Percentiles rank a stretch among this genome's conserved stretches.
phyloP scores from a whole-genome alignment of 2,888 invertebrate genomes.

The Lasioglossum vierecki region DNA sequence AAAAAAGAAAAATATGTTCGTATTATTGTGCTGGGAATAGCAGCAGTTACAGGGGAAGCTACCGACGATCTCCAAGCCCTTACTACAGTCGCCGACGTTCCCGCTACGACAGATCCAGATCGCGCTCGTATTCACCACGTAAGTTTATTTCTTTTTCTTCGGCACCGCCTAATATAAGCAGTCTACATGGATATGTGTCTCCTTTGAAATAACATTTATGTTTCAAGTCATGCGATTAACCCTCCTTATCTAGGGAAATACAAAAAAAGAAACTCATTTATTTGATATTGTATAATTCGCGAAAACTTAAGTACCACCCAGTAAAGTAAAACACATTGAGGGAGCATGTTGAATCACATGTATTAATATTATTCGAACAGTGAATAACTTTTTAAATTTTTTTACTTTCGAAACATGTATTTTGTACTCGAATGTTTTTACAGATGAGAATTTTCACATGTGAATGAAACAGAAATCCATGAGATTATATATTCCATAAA shows the following conservation, averaged over 20 bases:
- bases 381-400: neutral
- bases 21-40: conserved; percentile 69
- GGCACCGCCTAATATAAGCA: conserved; percentile 72
- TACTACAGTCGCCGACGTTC: conserved; percentile 88
- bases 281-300: conserved; percentile 65
- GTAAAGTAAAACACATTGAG: neutral
- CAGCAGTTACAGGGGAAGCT: conserved; percentile 85
- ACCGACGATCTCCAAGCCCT: conserved; percentile 90
- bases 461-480: conserved; percentile 7
- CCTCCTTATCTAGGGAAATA: conserved; percentile 23
- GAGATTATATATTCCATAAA: neutral
- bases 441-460: conserved; percentile 5
- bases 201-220: conserved; percentile 57
- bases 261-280: conserved; percentile 49
- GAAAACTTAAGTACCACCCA: neutral
- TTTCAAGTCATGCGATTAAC: conserved; percentile 25
- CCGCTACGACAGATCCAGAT: conserved; percentile 91
- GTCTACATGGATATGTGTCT: conserved; percentile 77
- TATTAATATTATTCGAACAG: neutral
- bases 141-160: conserved; percentile 84
- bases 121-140: conserved; percentile 92
- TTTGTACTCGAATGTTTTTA: neutral
- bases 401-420: conserved; percentile 5
- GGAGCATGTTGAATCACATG: neutral
- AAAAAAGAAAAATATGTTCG: conserved; percentile 8